Conservation (phyloP, 2,888 invertebrate genomes). For the Allophyes oxyacanthae region DNA sequence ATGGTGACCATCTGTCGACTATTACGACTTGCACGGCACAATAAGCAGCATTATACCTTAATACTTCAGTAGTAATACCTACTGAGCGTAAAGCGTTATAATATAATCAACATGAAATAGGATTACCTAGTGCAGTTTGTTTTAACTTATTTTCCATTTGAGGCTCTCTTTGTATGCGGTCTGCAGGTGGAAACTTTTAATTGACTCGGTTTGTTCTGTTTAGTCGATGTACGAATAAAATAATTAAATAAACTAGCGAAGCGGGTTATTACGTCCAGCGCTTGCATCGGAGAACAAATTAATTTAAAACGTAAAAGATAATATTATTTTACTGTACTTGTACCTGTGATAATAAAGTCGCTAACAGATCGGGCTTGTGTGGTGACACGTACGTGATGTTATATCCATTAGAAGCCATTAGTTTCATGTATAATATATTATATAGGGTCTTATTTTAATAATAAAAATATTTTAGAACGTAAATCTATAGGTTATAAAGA, state of each 20-base stretch:
- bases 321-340: neutral
- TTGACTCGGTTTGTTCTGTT: slow-evolving; percentile 30
- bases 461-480: too few relatives aligned
- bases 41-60: too few relatives aligned
- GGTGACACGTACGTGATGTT: too few relatives aligned
- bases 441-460: too few relatives aligned
- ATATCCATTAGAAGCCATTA: too few relatives aligned
- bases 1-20: too few relatives aligned
- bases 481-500: too few relatives aligned
- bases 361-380: too few relatives aligned
- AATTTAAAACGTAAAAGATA: slow-evolving; percentile 1
- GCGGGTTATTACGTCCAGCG: neutral
- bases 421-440: too few relatives aligned
- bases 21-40: too few relatives aligned
- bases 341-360: too few relatives aligned
- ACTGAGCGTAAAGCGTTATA: neutral
- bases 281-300: neutral
- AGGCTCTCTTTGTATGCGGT: slow-evolving; percentile 12
- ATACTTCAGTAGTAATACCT: too few relatives aligned
- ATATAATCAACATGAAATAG: slow-evolving; percentile 2
- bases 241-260: slow-evolving; percentile 24
- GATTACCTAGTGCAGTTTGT: slow-evolving; percentile 1
- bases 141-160: slow-evolving; percentile 25
- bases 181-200: slow-evolving; percentile 40
- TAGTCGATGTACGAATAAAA: slow-evolving; percentile 11